Evolutionary conservation across 2,113 vertebrate species (phyloP).

Genomic region (Misgurnus mizolepis): DNA sequence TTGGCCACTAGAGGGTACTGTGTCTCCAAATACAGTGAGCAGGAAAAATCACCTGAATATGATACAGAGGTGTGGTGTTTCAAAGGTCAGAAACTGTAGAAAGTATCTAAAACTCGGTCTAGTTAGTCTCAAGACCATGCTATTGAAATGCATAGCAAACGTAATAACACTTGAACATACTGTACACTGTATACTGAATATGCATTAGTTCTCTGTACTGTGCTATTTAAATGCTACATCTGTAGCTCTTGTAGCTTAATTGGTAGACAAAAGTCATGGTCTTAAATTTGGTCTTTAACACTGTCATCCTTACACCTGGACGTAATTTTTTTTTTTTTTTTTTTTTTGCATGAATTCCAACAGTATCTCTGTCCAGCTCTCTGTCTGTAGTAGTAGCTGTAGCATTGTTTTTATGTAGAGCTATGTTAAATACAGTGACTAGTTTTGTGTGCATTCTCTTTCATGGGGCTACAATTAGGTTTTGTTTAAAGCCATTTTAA

Average conservation of each 20-base stretch:
- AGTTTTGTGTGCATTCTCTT: background rate
- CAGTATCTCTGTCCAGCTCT: background rate
- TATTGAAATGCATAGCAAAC: background rate
- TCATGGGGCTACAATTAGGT: background rate
- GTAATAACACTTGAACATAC: too few relatives aligned
- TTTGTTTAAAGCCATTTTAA: background rate
- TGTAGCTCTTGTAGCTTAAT: background rate
- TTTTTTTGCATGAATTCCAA: background rate
- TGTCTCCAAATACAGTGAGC: background rate
- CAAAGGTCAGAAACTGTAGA: background rate
- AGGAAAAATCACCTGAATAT: background rate
- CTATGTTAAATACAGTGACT: background rate
- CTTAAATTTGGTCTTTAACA: background rate
- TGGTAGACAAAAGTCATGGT: background rate
- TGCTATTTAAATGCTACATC: conserved; percentile 14
- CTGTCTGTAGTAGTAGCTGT: background rate
- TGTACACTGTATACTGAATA: background rate
- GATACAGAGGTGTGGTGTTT: background rate
- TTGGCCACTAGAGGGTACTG: conserved; percentile 39
- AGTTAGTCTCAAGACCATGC: background rate
- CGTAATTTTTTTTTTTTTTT: background rate
- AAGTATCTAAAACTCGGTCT: background rate
- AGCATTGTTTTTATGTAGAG: background rate
- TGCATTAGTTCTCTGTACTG: background rate
- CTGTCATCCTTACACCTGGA: background rate